phyloP scores from a whole-genome alignment of 92 coral and sea anemone species.

The Galaxea fascicularis region DNA sequence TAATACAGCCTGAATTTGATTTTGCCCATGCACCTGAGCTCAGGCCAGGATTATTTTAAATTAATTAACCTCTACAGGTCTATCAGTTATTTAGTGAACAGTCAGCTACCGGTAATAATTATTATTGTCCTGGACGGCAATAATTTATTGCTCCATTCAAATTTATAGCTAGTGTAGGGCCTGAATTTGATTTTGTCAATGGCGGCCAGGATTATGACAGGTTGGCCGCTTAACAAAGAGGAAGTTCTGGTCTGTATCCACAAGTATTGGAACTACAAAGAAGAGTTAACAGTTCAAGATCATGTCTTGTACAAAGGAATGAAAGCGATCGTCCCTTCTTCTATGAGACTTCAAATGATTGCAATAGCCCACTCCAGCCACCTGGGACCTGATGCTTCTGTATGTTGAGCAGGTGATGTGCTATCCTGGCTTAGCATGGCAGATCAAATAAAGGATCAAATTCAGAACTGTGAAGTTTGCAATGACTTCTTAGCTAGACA shows the following conservation, averaged over 20 bases:
- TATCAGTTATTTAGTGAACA: too few relatives aligned
- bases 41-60: too few relatives aligned
- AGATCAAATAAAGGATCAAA: constrained; percentile 50
- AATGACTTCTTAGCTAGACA: constrained; percentile 38
- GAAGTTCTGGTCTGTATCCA: constrained; percentile 21
- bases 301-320: constrained; percentile 46
- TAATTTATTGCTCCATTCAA: too few relatives aligned
- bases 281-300: constrained; percentile 39
- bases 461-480: constrained; percentile 47
- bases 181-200: too few relatives aligned
- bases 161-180: too few relatives aligned
- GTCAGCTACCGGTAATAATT: too few relatives aligned
- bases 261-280: constrained; percentile 36
- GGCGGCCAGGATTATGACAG: too few relatives aligned
- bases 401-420: constrained; percentile 49
- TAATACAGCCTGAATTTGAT: too few relatives aligned
- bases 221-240: too few relatives aligned
- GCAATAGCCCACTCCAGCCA: constrained; percentile 60
- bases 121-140: too few relatives aligned
- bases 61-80: too few relatives aligned
- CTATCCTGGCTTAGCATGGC: constrained; percentile 58
- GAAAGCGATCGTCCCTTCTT: constrained; percentile 45
- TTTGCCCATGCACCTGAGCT: too few relatives aligned
- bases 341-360: constrained; percentile 52
- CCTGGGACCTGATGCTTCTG: constrained; percentile 57